Evolutionary conservation across 2,888 invertebrate genomes (phyloP).

Genomic region (Pimpla rufipes): DNA sequence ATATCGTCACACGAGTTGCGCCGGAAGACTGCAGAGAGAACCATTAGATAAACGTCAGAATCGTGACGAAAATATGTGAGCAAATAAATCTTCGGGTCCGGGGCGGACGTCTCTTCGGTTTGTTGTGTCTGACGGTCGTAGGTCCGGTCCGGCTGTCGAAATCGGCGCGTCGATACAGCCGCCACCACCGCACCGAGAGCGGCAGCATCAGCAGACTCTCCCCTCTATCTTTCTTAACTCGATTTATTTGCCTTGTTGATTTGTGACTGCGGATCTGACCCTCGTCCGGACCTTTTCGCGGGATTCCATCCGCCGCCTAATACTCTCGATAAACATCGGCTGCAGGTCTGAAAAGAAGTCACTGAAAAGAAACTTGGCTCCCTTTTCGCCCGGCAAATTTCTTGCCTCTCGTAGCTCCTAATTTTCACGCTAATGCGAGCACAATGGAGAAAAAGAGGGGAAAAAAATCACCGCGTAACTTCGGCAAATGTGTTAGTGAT

Average conservation of each 20-base stretch:
- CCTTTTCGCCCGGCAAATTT: slow-evolving; percentile 5
- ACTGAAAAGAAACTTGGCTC: slow-evolving; percentile 10
- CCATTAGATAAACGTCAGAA: slow-evolving; percentile 69
- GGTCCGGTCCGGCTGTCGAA: slow-evolving; percentile 50
- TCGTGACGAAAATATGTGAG: slow-evolving; percentile 71
- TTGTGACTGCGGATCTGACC: slow-evolving; percentile 62
- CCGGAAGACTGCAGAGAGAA: slow-evolving; percentile 52
- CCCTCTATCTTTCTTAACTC: slow-evolving; percentile 67
- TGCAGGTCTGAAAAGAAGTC: slow-evolving; percentile 9
- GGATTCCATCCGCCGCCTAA: slow-evolving; percentile 45
- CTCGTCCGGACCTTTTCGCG: slow-evolving; percentile 47
- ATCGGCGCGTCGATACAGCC: slow-evolving; percentile 54
- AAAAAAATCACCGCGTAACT: too few species aligned
- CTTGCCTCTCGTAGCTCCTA: slow-evolving; percentile 10
- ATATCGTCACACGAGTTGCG: slow-evolving; percentile 45
- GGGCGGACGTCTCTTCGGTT: slow-evolving; percentile 40
- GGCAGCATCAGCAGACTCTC: slow-evolving; percentile 21
- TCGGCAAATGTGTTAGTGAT: too few species aligned
- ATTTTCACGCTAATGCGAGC: not conserved
- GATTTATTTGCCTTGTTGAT: slow-evolving; percentile 70
- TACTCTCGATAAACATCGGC: slow-evolving; percentile 51
- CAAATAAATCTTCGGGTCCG: slow-evolving; percentile 67
- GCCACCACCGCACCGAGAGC: not conserved
- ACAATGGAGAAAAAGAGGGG: not conserved
- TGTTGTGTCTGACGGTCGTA: slow-evolving; percentile 53